These are phyloP conservation scores for Gallinago stenura DNA, from an alignment of 2,797 vertebrate species.

Conservation along the genomic window DNA sequence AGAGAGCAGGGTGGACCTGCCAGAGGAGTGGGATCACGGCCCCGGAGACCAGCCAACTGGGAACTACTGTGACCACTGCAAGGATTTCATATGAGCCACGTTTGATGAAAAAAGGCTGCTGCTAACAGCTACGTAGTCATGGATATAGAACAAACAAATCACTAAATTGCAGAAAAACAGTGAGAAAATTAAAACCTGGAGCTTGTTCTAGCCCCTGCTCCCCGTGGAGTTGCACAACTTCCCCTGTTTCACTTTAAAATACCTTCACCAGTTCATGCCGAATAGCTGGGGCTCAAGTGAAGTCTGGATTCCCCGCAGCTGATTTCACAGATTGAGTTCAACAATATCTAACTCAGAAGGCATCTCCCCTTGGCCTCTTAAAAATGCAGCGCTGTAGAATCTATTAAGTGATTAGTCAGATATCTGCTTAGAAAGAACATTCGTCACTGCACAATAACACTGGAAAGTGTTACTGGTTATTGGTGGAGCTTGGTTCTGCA, in stretches of 20 bases:
- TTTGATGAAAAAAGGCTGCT: not conserved
- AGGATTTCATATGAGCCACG: not conserved
- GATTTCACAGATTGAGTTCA: not conserved
- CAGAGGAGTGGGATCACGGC: not conserved
- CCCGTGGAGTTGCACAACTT: not conserved
- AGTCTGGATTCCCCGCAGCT: not conserved
- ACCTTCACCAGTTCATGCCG: not conserved
- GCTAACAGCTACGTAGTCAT: not conserved
- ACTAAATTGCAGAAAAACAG: not conserved
- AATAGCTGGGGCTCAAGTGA: not conserved
- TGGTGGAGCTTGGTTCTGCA: too few relatives aligned
- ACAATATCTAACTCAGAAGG: not conserved
- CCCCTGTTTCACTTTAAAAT: not conserved
- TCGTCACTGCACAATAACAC: not conserved
- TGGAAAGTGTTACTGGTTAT: not conserved
- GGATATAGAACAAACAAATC: constrained; percentile 47
- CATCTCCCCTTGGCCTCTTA: not conserved
- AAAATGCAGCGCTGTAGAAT: not conserved
- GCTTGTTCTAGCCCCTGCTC: not conserved
- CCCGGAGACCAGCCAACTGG: fast-evolving
- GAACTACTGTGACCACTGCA: not conserved
- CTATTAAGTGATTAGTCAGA: not conserved
- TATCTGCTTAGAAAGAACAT: not conserved
- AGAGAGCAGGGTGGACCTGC: not conserved
- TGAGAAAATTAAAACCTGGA: constrained; percentile 13